Evolutionary conservation across 2,113 vertebrate species (phyloP).

Genomic region (Chlorodrepanis virens): DNA sequence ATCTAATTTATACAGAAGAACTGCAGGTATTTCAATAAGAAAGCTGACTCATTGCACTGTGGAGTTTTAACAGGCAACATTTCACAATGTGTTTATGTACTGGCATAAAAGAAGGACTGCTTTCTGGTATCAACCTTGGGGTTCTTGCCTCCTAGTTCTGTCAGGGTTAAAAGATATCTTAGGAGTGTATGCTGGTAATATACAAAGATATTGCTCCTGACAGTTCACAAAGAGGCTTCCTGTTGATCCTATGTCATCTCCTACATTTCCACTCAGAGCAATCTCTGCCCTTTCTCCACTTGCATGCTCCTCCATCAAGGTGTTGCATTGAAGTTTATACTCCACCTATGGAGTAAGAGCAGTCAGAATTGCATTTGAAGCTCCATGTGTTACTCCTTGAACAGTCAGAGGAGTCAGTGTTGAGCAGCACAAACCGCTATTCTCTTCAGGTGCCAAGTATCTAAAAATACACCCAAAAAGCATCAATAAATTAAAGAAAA

Average conservation of each 20-base stretch:
- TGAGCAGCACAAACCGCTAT: conserved; percentile 55
- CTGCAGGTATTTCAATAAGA: background rate
- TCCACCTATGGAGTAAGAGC: background rate
- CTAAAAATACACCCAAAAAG: conserved; percentile 67
- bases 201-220: background rate
- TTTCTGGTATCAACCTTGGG: background rate
- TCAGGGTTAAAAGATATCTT: background rate
- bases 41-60: background rate
- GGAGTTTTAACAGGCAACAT: background rate
- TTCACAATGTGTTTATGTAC: background rate
- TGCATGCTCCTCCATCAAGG: background rate
- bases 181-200: background rate
- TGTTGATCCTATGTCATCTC: background rate
- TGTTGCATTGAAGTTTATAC: background rate
- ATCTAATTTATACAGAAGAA: background rate
- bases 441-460: conserved; percentile 46
- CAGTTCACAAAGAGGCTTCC: background rate
- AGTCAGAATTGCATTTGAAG: background rate
- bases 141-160: background rate
- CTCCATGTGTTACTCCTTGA: background rate
- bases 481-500: conserved; percentile 70
- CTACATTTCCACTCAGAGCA: background rate
- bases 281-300: background rate
- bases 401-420: conserved; percentile 68
- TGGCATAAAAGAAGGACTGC: background rate